A percentile compares a stretch with the other conserved stretches of the same genome.
Conservation (phyloP, 2,888 invertebrate genomes). For the Sesia apiformis region DNA sequence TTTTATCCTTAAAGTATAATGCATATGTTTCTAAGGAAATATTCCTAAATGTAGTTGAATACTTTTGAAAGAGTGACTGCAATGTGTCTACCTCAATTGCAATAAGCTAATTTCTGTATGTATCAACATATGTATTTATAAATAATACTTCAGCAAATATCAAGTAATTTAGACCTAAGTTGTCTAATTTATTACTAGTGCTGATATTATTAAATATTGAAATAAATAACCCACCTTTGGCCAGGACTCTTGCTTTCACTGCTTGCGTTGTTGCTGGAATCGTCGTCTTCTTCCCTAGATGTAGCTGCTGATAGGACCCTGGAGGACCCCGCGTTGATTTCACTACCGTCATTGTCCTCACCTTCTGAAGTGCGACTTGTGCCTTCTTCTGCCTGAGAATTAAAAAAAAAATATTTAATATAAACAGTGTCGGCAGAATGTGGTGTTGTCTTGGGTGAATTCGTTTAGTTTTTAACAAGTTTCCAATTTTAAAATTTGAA, state of each 20-base stretch:
- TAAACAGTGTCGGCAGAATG: neutral
- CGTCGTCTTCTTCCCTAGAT: conserved; percentile 82
- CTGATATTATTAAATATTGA: too few relatives aligned
- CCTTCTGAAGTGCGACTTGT: conserved; percentile 54
- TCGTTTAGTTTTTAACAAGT: neutral
- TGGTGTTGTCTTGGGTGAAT: neutral
- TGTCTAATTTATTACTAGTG: too few relatives aligned
- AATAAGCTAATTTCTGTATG: too few relatives aligned
- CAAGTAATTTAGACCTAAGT: too few relatives aligned
- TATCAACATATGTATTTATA: too few relatives aligned
- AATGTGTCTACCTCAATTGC: too few relatives aligned
- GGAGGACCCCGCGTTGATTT: conserved; percentile 54
- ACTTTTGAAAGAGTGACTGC: too few relatives aligned
- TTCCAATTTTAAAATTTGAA: neutral
- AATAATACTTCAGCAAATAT: too few relatives aligned
- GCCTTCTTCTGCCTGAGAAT: conserved; percentile 64
- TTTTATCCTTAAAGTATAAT: too few relatives aligned
- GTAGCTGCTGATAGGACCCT: conserved; percentile 75
- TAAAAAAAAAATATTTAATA: conserved; percentile 10
- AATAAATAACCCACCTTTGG: conserved; percentile 69
- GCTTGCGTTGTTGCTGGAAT: conserved; percentile 80
- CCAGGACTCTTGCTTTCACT: conserved; percentile 81
- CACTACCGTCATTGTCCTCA: conserved; percentile 61
- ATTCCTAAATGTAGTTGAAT: too few relatives aligned
- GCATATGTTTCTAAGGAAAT: too few relatives aligned